Conservation (phyloP, 92 coral and sea anemone species). For the Pocillopora grandis region DNA sequence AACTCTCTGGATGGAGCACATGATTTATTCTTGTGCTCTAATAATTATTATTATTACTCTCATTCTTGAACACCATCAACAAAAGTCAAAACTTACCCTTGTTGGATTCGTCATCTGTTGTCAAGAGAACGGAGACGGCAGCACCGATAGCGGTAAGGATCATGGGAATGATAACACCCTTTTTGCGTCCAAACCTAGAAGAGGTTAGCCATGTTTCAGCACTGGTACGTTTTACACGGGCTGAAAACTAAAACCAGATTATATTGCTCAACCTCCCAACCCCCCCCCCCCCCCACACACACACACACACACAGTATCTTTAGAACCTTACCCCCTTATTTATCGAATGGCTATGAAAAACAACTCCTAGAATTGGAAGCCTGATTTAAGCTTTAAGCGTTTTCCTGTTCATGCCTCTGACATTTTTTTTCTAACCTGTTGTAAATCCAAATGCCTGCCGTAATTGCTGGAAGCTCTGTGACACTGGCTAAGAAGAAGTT, state of each 20-base stretch:
- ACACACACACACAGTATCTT: too few species aligned
- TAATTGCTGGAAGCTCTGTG: conserved; percentile 62
- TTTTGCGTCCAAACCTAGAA: conserved; percentile 57
- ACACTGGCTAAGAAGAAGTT: conserved; percentile 62
- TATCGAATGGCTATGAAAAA: neutral
- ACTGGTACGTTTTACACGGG: too few species aligned
- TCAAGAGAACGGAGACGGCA: neutral
- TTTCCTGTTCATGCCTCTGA: neutral
- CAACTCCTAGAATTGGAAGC: neutral
- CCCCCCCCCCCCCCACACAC: too few species aligned
- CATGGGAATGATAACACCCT: conserved; percentile 44
- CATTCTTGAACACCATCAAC: neutral
- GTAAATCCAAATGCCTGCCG: conserved; percentile 51
- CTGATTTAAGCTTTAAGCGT: neutral
- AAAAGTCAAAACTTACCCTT: neutral
- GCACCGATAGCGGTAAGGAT: conserved; percentile 37
- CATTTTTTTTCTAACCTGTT: conserved; percentile 43
- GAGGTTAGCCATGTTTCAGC: neutral
- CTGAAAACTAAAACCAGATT: too few species aligned
- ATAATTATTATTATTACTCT: too few species aligned
- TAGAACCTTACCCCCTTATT: too few species aligned
- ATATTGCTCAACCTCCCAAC: too few species aligned
- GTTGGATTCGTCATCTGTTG: conserved; percentile 2
- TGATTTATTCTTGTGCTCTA: neutral
- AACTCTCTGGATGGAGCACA: neutral